A percentile compares a stretch with the other conserved stretches of the same genome.
These are phyloP conservation scores for Ceraclea dissimilis DNA, from an alignment of 2,888 invertebrate species.

Conservation along the genomic window DNA sequence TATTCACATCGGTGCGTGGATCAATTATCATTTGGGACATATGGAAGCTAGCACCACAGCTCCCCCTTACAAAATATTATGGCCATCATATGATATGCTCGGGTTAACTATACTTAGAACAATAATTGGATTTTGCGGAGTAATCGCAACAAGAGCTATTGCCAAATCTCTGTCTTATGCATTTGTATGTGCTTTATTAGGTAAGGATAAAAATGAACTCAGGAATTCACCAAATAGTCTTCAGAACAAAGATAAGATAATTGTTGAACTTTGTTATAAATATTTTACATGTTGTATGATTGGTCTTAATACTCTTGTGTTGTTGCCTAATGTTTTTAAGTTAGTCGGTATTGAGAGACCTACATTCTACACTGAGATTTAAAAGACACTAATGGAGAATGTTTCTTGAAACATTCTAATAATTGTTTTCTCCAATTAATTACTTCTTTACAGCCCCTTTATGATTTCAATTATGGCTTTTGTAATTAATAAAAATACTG, in stretches of 20 bases:
- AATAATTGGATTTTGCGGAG: conserved; percentile 65
- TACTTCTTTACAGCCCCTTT: too few relatives aligned
- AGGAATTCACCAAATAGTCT: conserved; percentile 57
- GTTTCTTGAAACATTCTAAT: too few relatives aligned
- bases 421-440: too few relatives aligned
- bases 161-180: conserved; percentile 64
- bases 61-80: conserved; percentile 70
- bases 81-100: conserved; percentile 69
- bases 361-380: conserved; percentile 73
- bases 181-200: conserved; percentile 60
- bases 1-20: conserved; percentile 72
- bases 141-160: conserved; percentile 59
- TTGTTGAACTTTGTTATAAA: conserved; percentile 76
- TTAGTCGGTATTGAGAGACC: conserved; percentile 70
- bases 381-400: background rate
- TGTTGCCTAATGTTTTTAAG: conserved; percentile 71
- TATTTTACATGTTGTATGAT: conserved; percentile 75
- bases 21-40: conserved; percentile 73
- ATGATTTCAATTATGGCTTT: too few relatives aligned
- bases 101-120: conserved; percentile 62
- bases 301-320: conserved; percentile 69
- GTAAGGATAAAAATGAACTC: conserved; percentile 58
- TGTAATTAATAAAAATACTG: too few relatives aligned
- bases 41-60: conserved; percentile 50
- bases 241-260: conserved; percentile 62